These are phyloP conservation scores for Ciona savignyi DNA, from an alignment of 23 tunicate genomes.

Conservation along the genomic window DNA sequence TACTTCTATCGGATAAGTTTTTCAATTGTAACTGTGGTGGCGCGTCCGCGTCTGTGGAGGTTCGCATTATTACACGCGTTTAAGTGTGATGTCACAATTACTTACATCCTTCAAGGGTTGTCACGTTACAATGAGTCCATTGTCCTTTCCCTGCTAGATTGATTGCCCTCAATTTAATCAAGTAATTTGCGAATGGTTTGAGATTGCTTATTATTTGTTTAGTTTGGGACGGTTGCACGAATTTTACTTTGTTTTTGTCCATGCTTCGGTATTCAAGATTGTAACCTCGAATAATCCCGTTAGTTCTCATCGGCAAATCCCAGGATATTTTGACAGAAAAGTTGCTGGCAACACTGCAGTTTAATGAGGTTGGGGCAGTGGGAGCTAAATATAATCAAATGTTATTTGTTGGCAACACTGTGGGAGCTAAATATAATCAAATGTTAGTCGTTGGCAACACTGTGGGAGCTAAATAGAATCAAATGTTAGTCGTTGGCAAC, in stretches of 20 bases:
- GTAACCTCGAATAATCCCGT: background rate
- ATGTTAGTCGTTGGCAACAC: too few relatives aligned
- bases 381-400: too few relatives aligned
- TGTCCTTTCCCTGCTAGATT: slow-evolving; percentile 14
- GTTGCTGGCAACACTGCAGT: background rate
- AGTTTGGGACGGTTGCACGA: background rate
- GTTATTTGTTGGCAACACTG: too few relatives aligned
- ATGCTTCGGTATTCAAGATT: background rate
- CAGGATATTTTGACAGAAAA: background rate
- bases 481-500: too few relatives aligned
- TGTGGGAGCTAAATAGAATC: too few relatives aligned
- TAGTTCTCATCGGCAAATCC: background rate
- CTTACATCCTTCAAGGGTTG: slow-evolving; percentile 62
- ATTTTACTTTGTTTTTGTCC: background rate
- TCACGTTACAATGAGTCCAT: slow-evolving; percentile 9
- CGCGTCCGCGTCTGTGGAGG: background rate
- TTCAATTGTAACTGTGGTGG: background rate
- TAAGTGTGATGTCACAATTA: too few relatives aligned
- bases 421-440: too few relatives aligned
- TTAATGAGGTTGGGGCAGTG: background rate
- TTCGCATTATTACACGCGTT: too few relatives aligned
- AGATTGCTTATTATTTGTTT: background rate
- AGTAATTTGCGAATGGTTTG: slow-evolving; percentile 12
- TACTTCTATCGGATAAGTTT: background rate
- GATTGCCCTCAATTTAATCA: slow-evolving; percentile 14